A percentile compares a stretch with the other conserved stretches of the same genome.
Evolutionary conservation across 2,797 vertebrate species (phyloP).

Genomic region (Darevskia mixta): DNA sequence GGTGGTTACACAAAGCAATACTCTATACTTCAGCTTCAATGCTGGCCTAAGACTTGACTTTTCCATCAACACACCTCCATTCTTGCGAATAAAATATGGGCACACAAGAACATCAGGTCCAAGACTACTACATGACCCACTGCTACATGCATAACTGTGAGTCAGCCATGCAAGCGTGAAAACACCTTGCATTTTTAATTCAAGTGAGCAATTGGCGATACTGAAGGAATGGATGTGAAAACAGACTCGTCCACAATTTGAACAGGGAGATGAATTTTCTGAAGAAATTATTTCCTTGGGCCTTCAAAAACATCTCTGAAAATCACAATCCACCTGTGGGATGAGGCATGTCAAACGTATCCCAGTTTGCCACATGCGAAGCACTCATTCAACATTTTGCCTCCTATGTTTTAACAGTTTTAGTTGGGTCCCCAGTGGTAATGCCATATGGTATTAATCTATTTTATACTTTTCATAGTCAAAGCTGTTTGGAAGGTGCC

Average conservation of each 20-base stretch:
- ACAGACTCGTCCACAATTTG: neutral
- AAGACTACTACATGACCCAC: neutral
- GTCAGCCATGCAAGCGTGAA: neutral
- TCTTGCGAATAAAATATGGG: neutral
- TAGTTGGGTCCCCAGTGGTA: conserved; percentile 34
- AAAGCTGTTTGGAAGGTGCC: conserved; percentile 47
- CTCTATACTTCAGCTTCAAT: too few relatives aligned
- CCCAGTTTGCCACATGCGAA: conserved; percentile 39
- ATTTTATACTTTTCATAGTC: conserved; percentile 52
- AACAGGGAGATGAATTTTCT: neutral
- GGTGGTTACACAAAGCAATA: too few relatives aligned
- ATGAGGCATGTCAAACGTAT: neutral
- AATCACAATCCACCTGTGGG: neutral
- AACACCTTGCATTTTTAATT: neutral
- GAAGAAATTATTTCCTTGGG: neutral
- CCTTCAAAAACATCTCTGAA: neutral
- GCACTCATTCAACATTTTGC: conserved; percentile 44
- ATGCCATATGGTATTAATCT: conserved; percentile 31
- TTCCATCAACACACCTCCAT: neutral
- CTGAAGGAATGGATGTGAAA: neutral
- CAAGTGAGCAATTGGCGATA: neutral
- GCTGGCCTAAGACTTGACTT: neutral
- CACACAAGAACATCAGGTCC: neutral
- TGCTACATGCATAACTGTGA: neutral
- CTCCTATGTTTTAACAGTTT: conserved; percentile 41